phyloP scores from a whole-genome alignment of 2,888 invertebrate species.

The Pachycephus smyrnensis region DNA sequence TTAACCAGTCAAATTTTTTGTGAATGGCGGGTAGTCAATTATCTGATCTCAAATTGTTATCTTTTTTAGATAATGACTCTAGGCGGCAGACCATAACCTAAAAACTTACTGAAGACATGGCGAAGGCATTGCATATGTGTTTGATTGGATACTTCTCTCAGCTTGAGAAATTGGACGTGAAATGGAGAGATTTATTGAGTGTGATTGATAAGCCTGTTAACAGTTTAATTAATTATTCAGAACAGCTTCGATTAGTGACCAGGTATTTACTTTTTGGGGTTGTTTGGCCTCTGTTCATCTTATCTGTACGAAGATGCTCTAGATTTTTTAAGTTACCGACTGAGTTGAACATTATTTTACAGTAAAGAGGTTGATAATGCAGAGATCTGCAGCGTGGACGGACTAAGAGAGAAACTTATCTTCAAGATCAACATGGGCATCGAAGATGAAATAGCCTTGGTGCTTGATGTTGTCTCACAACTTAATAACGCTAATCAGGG shows the following conservation, averaged over 20 bases:
- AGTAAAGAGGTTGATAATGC: constrained; percentile 47
- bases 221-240: constrained; percentile 46
- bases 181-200: constrained; percentile 39
- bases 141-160: constrained; percentile 47
- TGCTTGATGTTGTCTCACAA: constrained; percentile 34
- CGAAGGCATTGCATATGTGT: constrained; percentile 43
- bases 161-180: constrained; percentile 38
- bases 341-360: constrained; percentile 22
- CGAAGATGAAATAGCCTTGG: constrained; percentile 43
- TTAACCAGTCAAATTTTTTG: neutral
- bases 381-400: constrained; percentile 41
- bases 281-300: neutral
- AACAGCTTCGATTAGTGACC: constrained; percentile 48
- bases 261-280: constrained; percentile 31
- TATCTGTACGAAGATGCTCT: neutral
- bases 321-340: neutral
- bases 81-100: constrained; percentile 32
- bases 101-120: constrained; percentile 33
- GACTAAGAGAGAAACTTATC: constrained; percentile 45
- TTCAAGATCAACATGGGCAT: constrained; percentile 53
- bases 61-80: neutral
- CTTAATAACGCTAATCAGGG: constrained; percentile 50
- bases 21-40: neutral
- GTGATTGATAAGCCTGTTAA: constrained; percentile 31
- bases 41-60: neutral